Evolutionary conservation across 2,113 vertebrate species (phyloP).

Genomic region (Prochilodus magdalenae): DNA sequence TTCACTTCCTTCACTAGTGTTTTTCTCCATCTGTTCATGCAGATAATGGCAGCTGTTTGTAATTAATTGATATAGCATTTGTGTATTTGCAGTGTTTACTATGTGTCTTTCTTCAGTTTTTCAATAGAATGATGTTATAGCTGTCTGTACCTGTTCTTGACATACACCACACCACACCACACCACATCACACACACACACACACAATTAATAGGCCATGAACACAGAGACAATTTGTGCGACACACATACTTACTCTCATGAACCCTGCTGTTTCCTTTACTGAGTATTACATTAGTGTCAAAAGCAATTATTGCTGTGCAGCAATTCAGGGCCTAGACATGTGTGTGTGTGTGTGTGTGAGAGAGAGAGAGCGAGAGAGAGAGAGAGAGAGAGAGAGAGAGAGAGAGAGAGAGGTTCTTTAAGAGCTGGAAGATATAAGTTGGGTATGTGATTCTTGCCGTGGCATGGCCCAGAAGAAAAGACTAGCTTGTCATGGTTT

Average conservation of each 20-base stretch:
- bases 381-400: too few species aligned
- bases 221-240: not conserved
- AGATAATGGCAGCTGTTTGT: not conserved
- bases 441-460: not conserved
- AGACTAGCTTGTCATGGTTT: not conserved
- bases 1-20: not conserved
- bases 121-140: not conserved
- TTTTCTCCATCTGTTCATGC: not conserved
- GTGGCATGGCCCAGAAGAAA: not conserved
- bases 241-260: not conserved
- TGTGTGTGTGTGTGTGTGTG: conserved; percentile 10
- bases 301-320: conserved; percentile 34
- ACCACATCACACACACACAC: not conserved
- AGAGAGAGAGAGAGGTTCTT: not conserved
- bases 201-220: conserved; percentile 9
- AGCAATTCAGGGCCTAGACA: not conserved
- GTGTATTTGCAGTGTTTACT: not conserved
- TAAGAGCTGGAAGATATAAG: not conserved
- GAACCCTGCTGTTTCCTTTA: conserved; percentile 14
- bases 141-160: not conserved
- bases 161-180: not conserved
- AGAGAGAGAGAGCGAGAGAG: too few species aligned
- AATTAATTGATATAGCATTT: not conserved
- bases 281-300: conserved; percentile 32
- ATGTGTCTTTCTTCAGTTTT: not conserved